Conservation (phyloP, 2,797 vertebrate genomes). For the Zenarchopterus dispar region DNA sequence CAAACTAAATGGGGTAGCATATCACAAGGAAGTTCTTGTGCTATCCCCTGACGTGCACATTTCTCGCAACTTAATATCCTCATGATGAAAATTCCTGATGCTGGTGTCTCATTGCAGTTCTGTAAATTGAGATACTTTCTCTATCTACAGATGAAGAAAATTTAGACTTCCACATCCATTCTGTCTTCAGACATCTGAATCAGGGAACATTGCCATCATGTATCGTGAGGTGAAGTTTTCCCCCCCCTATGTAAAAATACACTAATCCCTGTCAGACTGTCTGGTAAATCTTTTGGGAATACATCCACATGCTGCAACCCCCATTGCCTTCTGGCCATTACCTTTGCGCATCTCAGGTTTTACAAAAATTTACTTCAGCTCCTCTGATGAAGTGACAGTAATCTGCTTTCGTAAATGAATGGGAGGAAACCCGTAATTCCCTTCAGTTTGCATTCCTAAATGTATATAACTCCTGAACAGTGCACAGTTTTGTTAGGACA, state of each 20-base stretch:
- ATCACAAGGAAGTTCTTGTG: too few relatives aligned
- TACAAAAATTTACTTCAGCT: slow-evolving; percentile 62
- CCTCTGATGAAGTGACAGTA: slow-evolving; percentile 71
- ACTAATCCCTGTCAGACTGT: slow-evolving; percentile 56
- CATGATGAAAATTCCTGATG: too few relatives aligned
- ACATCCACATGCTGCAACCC: slow-evolving; percentile 53
- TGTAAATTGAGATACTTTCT: too few relatives aligned
- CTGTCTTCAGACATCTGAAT: not conserved
- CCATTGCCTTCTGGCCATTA: slow-evolving; percentile 42
- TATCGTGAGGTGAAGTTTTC: slow-evolving; percentile 40
- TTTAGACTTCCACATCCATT: not conserved
- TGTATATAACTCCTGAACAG: slow-evolving; percentile 48
- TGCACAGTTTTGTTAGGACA: slow-evolving; percentile 36
- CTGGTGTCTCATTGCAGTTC: too few relatives aligned
- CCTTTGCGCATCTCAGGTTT: slow-evolving; percentile 55
- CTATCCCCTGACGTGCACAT: too few relatives aligned
- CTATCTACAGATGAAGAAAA: too few relatives aligned
- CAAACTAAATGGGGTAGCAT: too few relatives aligned
- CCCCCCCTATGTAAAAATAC: too few relatives aligned
- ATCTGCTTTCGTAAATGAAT: slow-evolving; percentile 60
- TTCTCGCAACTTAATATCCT: too few relatives aligned
- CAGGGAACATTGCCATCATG: slow-evolving; percentile 25
- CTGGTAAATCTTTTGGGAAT: slow-evolving; percentile 54
- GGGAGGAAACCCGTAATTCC: slow-evolving; percentile 46
- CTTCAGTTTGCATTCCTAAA: slow-evolving; percentile 28